phyloP scores from a whole-genome alignment of 2,113 vertebrate genomes.

The Rhinogobius similis region DNA sequence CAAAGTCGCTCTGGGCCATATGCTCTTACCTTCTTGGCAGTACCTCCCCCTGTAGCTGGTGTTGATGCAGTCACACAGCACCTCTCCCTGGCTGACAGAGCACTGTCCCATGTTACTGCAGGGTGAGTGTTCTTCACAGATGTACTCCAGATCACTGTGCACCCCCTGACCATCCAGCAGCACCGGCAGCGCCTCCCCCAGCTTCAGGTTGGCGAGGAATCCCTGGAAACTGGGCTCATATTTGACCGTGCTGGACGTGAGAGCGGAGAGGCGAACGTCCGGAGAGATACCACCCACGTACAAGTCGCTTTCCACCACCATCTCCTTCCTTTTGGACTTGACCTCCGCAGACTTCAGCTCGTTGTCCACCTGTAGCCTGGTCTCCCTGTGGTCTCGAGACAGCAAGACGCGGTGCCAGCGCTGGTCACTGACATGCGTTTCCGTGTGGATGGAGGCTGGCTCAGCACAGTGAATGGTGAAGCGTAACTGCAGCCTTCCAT shows the following conservation, averaged over 20 bases:
- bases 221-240: constrained; percentile 92
- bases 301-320: constrained; percentile 90
- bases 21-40: constrained; percentile 90
- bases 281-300: constrained; percentile 91
- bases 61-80: constrained; percentile 88
- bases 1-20: background rate
- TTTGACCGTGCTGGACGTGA: constrained; percentile 92
- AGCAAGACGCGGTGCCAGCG: constrained; percentile 90
- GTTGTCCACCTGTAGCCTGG: constrained; percentile 85
- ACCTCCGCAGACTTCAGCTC: constrained; percentile 86
- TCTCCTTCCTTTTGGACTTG: constrained; percentile 89
- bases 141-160: constrained; percentile 84
- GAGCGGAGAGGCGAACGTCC: constrained; percentile 89
- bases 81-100: constrained; percentile 83
- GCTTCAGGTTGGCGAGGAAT: constrained; percentile 85
- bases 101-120: constrained; percentile 89
- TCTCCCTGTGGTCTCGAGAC: constrained; percentile 83
- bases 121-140: constrained; percentile 84
- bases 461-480: constrained; percentile 92
- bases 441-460: constrained; percentile 84
- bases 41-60: constrained; percentile 88
- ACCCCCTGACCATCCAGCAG: constrained; percentile 89
- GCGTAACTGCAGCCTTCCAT: constrained; percentile 85
- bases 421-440: constrained; percentile 82
- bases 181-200: constrained; percentile 83